Evolutionary conservation across 1,140 invertebrate species (phyloP), one percentile per base, ranked within the genome.

Genomic region (Ooceraea biroi): DNA sequence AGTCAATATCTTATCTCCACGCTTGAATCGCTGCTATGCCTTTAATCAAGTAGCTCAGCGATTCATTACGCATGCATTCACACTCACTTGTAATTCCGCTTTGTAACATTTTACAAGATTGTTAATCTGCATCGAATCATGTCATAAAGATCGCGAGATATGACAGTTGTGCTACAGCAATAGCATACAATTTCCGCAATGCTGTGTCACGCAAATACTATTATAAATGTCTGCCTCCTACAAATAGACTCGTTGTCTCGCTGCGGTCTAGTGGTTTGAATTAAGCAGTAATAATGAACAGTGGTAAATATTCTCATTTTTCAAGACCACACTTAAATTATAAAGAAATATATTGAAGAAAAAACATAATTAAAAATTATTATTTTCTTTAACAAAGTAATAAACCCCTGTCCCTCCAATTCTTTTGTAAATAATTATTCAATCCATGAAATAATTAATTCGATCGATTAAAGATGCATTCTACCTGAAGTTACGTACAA

Each of bases 101-200:
- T 72, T 73, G 73, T 55, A 19, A 58, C 63, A 77, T 84, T 85
- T 88, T 76, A 84, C 76, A 58, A 84, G 46, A 52, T 41, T 85
- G 72, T 85, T 76, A 87, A 88, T 85, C 83, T 82, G 76, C 77
- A 80, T 30, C 48, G 74, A 77, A 66, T 77, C 30, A 44, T 66
- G 65, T 88, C 87, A 83, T 88, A 88, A 88, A 88, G 87, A 88
- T 88, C 71, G 41, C 10, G 58, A 61, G 83, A 88, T 88, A 88
- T 73, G 86, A 77, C 69, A 71, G 55, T 73, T 57, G 85, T 58
- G 85, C 63, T 69, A 73, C 57, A 27, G 55, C 41, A 58, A 72
- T 58, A 30, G 55, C 71, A 44, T 10, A 82, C 41, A 61, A 44
- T 86, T 84, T 85, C 80, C 41, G 74, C 74, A 55, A 60, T 68